Percentiles rank a stretch among this genome's conserved stretches.
Evolutionary conservation across 2,888 invertebrate genomes (phyloP).

Genomic region (Galeruca laticollis): DNA sequence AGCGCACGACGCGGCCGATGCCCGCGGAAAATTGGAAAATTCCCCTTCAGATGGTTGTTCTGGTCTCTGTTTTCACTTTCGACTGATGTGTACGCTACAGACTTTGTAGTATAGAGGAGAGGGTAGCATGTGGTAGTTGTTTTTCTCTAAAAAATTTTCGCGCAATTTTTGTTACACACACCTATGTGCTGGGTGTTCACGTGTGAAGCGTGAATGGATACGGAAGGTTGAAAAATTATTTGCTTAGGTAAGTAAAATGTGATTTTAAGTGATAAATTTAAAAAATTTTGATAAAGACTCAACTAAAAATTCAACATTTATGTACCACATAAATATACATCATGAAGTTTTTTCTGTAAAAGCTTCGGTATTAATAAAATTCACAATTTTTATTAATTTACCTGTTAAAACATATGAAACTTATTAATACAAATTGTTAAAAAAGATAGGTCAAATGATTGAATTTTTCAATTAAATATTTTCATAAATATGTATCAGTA

Average conservation of each 20-base stretch:
- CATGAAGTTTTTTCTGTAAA: too few species aligned
- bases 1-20: slow-evolving; percentile 15
- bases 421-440: too few species aligned
- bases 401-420: too few species aligned
- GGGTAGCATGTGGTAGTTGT: slow-evolving; percentile 12
- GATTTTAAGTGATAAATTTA: background rate
- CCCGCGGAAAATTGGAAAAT: slow-evolving; percentile 28
- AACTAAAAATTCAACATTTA: too few species aligned
- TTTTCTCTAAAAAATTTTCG: slow-evolving; percentile 32
- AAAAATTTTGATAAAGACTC: background rate
- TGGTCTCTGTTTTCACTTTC: slow-evolving; percentile 17
- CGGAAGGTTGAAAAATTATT: background rate
- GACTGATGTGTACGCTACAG: background rate
- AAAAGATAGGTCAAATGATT: too few species aligned
- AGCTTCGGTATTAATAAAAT: too few species aligned
- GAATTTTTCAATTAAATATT: too few species aligned
- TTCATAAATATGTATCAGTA: too few species aligned
- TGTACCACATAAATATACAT: too few species aligned
- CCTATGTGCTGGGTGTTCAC: background rate
- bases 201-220: background rate
- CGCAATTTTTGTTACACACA: slow-evolving; percentile 27
- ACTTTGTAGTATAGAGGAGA: slow-evolving; percentile 6
- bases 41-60: background rate
- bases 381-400: too few species aligned
- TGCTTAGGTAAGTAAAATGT: slow-evolving; percentile 9